Conservation (phyloP, 1,140 invertebrate species). For the Agraylea sexmaculata region DNA sequence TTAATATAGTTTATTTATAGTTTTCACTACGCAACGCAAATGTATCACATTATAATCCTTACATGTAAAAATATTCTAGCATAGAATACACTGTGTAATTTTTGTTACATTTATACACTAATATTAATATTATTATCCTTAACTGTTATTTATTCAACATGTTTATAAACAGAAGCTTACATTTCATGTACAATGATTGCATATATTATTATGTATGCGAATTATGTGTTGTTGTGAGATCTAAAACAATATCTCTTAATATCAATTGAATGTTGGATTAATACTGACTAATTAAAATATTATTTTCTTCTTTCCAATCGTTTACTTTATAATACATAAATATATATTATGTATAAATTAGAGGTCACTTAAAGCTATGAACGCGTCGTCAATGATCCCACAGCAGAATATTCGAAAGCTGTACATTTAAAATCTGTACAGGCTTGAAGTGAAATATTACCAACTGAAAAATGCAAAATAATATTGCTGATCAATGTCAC, state of each 20-base stretch:
- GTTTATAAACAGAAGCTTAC: slow-evolving; percentile 20
- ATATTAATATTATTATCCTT: slow-evolving; percentile 19
- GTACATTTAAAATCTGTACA: too few relatives aligned
- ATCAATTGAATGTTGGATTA: slow-evolving; percentile 23
- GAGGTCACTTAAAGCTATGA: slow-evolving; percentile 23
- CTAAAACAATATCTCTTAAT: slow-evolving; percentile 23
- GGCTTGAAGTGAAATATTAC: too few relatives aligned
- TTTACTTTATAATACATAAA: slow-evolving; percentile 14
- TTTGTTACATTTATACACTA: too few relatives aligned
- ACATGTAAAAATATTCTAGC: slow-evolving; percentile 21
- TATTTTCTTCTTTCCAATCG: slow-evolving; percentile 14
- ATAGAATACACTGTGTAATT: slow-evolving; percentile 19
- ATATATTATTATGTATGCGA: too few relatives aligned
- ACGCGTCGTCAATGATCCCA: slow-evolving; percentile 21
- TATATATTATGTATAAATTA: too few relatives aligned
- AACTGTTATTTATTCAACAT: slow-evolving; percentile 19
- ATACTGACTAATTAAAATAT: slow-evolving; percentile 23
- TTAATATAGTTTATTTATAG: slow-evolving; percentile 14
- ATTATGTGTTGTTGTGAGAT: too few relatives aligned
- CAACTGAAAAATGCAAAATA: too few relatives aligned
- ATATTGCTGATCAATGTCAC: too few relatives aligned
- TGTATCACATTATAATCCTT: slow-evolving; percentile 23
- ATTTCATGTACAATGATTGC: slow-evolving; percentile 21
- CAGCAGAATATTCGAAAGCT: too few relatives aligned
- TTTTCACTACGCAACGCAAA: slow-evolving; percentile 19